Evolutionary conservation across 2,797 vertebrate species (phyloP), one percentile per base, ranked within the genome.

Genomic region (Microtus californicus): DNA sequence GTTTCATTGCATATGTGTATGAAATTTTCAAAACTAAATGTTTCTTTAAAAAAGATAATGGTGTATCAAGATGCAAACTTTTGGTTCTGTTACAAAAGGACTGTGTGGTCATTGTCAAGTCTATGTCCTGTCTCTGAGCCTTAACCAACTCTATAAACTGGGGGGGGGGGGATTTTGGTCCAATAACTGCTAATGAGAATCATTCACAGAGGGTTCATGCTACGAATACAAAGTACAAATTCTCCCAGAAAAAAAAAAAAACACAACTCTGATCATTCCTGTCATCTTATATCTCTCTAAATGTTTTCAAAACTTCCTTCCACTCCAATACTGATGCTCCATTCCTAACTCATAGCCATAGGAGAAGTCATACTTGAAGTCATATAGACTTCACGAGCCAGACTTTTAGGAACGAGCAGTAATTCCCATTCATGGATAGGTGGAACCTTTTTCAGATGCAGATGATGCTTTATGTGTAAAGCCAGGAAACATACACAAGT

Each of bases 21-120:
- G 45, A 86, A 51, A 71, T 6, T 29, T 73, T 73, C 48, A 29
- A 87, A 87, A 87, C 17, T 34, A 14, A 85, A 67, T 6, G 25
- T 43, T 63, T 10, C 61, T 43, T 61, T 31, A 21, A 82, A 63
- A 13, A 34, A 85, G 45, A 71, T 14, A 86, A 69, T 71, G 21
- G 3, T 11, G 23, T 89, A 89, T 89, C 31, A 86, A 37, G 31
- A 87, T 65, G 34, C 23, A 69, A 79, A 15, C 65, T 79, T 93
- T 93, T 78, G 43, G 15, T 89, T 96, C 83, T 96, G 40, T 79
- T 29, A 86, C 45, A 54, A 88, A 95, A 86, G 61, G 9, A 85
- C 43, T 88, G 6, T 76, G 17, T 88, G 13, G 37, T 77, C 13
- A 73, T 45, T 23, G 56, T 45, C 27, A 95, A 90, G 54, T 73